Conservation (phyloP, 1,140 invertebrate genomes). For the Drosophila seguyi region DNA sequence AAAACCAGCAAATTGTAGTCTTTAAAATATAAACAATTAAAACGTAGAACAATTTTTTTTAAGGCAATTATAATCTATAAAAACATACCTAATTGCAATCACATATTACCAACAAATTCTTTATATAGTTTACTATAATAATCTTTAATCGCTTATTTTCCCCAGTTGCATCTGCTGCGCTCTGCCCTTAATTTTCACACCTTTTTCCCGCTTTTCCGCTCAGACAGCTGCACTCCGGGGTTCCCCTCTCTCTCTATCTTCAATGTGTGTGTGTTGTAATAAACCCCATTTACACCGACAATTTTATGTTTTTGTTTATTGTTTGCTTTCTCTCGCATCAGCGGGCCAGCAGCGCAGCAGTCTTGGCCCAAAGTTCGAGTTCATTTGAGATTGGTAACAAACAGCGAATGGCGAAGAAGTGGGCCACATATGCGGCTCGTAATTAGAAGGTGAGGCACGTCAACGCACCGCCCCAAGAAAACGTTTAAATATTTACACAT, state of each 20-base stretch:
- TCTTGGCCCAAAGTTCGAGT: slow-evolving; percentile 44
- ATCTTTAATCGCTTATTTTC: slow-evolving; percentile 10
- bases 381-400: slow-evolving; percentile 73
- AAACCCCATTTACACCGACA: slow-evolving; percentile 72
- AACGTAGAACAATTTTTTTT: not conserved
- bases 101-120: no score
- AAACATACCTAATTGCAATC: no score
- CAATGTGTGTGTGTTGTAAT: slow-evolving; percentile 50
- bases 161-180: slow-evolving; percentile 2
- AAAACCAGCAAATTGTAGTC: not conserved
- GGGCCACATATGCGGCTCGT: slow-evolving; percentile 25
- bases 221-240: slow-evolving; percentile 57
- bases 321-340: slow-evolving; percentile 52
- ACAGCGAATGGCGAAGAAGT: slow-evolving; percentile 28
- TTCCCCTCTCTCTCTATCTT: slow-evolving; percentile 5
- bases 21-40: not conserved
- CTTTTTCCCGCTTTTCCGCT: slow-evolving; percentile 39
- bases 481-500: slow-evolving; percentile 38
- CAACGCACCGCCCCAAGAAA: slow-evolving; percentile 39
- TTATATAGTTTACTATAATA: not conserved
- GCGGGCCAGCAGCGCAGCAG: slow-evolving; percentile 6
- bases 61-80: not conserved
- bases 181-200: slow-evolving; percentile 44
- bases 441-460: slow-evolving; percentile 62
- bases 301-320: slow-evolving; percentile 63